phyloP scores from a whole-genome alignment of 2,888 invertebrate species.

The Antheraea assamensis region DNA sequence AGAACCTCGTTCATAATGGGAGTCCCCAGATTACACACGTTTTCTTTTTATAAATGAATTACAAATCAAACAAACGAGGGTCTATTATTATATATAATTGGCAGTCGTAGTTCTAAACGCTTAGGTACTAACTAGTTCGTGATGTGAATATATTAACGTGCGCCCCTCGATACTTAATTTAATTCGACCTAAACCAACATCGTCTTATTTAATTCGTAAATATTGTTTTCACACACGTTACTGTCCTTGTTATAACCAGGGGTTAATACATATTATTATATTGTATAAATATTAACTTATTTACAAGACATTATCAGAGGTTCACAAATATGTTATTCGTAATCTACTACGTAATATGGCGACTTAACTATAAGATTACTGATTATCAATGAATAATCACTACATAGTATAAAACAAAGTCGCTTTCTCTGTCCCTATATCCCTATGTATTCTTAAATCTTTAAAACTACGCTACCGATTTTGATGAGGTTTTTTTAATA shows the following conservation, averaged over 20 bases:
- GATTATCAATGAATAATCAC: too few species aligned
- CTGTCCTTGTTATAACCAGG: conserved; percentile 16
- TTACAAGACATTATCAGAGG: neutral
- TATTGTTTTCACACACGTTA: conserved; percentile 31
- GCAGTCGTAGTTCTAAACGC: conserved; percentile 14
- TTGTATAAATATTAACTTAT: neutral
- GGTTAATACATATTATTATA: conserved; percentile 19
- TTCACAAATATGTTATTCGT: too few species aligned
- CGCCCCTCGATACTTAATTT: conserved; percentile 43
- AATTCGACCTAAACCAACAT: conserved; percentile 47
- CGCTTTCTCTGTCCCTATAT: too few species aligned
- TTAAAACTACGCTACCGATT: too few species aligned
- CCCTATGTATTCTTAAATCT: too few species aligned
- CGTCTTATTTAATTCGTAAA: conserved; percentile 36
- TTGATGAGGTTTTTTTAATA: too few species aligned
- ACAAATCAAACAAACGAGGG: neutral
- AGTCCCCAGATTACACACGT: neutral
- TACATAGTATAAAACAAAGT: too few species aligned
- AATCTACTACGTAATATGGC: too few species aligned
- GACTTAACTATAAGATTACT: too few species aligned
- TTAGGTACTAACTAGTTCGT: conserved; percentile 31
- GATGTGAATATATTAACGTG: conserved; percentile 55
- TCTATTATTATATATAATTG: neutral
- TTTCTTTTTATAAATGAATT: neutral
- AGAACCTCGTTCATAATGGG: too few species aligned